These are phyloP conservation scores for Catostylus mosaicus DNA, from an alignment of 30 jellyfish, hydroid and myxozoan genomes.

Conservation along the genomic window DNA sequence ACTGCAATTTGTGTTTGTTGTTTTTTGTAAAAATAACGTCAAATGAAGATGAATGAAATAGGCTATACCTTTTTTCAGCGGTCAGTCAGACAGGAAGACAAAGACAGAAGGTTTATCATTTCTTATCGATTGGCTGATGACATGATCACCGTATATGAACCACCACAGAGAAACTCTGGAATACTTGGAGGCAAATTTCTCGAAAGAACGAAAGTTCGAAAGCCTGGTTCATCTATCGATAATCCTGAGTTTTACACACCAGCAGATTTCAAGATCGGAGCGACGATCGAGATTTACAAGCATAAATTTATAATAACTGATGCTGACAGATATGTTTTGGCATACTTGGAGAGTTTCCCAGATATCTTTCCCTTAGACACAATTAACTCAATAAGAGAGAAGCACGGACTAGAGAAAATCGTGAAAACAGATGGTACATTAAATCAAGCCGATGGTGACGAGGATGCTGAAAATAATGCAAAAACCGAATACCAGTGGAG, in stretches of 20 bases:
- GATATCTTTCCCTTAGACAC: conserved; percentile 81
- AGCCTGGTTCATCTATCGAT: conserved; percentile 92
- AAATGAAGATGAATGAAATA: no score
- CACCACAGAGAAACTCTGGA: conserved; percentile 96
- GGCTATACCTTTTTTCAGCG: conserved; percentile 60
- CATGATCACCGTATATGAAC: conserved; percentile 92
- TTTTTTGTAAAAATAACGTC: no score
- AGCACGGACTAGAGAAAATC: conserved; percentile 61
- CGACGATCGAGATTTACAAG: conserved; percentile 80
- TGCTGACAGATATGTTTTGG: conserved; percentile 92
- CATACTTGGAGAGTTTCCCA: conserved; percentile 89
- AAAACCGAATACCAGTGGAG: conserved; percentile 73
- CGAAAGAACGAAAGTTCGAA: conserved; percentile 96
- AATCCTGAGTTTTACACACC: conserved; percentile 96
- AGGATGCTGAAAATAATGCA: conserved; percentile 11
- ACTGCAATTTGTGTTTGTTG: no score
- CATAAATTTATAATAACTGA: conserved; percentile 86
- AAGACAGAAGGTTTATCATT: conserved; percentile 80
- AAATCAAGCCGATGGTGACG: background rate
- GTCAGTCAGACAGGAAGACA: conserved; percentile 90
- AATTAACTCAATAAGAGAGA: conserved; percentile 78
- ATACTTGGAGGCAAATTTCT: conserved; percentile 93
- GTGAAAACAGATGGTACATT: background rate
- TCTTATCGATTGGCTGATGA: conserved; percentile 96
- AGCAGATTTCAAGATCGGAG: conserved; percentile 93